Evolutionary conservation across 2,113 vertebrate genomes (phyloP).

Genomic region (Mus pahari): DNA sequence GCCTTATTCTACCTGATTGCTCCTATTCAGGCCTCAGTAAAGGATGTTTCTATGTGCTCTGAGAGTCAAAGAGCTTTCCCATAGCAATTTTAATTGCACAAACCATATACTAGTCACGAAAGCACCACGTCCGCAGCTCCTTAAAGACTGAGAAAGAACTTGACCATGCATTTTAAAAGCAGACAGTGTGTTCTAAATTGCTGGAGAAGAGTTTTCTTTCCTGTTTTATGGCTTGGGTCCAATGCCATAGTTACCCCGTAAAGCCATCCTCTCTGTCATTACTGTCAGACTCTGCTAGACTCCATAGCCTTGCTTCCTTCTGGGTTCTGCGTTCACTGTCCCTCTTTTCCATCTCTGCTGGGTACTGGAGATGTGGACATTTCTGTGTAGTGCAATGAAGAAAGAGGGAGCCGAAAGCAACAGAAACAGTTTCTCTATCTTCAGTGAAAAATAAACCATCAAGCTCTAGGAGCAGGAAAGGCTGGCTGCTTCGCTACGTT

Average conservation of each 20-base stretch:
- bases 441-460: background rate
- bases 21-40: slow-evolving; percentile 60
- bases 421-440: background rate
- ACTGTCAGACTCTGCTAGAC: background rate
- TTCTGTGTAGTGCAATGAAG: background rate
- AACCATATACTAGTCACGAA: slow-evolving; percentile 75
- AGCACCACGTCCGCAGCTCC: slow-evolving; percentile 78
- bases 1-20: slow-evolving; percentile 73
- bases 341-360: accelerated
- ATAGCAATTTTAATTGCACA: slow-evolving; percentile 70
- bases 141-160: slow-evolving; percentile 77
- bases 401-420: background rate
- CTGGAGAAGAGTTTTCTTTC: slow-evolving; percentile 69
- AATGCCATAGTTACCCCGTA: slow-evolving; percentile 63
- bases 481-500: background rate
- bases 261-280: slow-evolving; percentile 44
- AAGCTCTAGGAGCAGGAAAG: background rate
- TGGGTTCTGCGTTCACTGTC: background rate
- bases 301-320: background rate
- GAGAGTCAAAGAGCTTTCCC: slow-evolving; percentile 80
- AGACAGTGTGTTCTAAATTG: slow-evolving; percentile 64
- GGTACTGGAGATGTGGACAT: background rate
- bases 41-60: slow-evolving; percentile 73
- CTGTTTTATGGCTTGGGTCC: slow-evolving; percentile 70
- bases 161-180: slow-evolving; percentile 70